phyloP scores from a whole-genome alignment of 2,797 vertebrate genomes.

The Mormyrus hasselquistii region DNA sequence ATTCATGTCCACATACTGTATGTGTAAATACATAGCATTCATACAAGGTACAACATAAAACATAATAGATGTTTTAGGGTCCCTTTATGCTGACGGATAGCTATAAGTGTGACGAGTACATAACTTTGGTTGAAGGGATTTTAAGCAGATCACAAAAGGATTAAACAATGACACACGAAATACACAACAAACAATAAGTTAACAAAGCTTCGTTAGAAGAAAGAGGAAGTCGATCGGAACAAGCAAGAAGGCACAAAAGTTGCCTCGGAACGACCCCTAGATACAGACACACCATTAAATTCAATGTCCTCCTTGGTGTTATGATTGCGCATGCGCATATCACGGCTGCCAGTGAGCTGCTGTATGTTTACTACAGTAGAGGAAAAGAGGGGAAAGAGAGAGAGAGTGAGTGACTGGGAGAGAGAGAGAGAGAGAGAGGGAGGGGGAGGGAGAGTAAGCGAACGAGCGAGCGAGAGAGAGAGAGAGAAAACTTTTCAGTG shows the following conservation, averaged over 20 bases:
- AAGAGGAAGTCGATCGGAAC: neutral
- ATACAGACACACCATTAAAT: neutral
- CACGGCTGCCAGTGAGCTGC: constrained; percentile 60
- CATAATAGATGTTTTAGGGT: neutral
- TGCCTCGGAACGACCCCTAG: neutral
- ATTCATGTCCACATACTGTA: neutral
- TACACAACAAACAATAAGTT: neutral
- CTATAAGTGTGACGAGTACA: neutral
- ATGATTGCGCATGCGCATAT: constrained; percentile 40
- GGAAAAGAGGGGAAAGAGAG: constrained; percentile 45
- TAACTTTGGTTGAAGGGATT: neutral
- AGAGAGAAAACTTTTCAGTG: constrained; percentile 69
- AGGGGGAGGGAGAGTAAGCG: constrained; percentile 33
- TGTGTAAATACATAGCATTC: neutral
- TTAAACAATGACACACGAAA: neutral
- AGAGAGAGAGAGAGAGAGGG: constrained; percentile 42
- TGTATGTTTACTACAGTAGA: constrained; percentile 71
- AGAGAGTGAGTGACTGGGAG: constrained; percentile 20
- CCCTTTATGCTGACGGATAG: neutral
- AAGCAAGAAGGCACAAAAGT: neutral
- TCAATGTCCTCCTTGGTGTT: constrained; percentile 8
- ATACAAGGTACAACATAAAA: neutral
- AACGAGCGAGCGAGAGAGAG: constrained; percentile 32
- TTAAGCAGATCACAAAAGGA: neutral
- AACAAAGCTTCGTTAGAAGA: neutral